Evolutionary conservation across 2,113 vertebrate species (phyloP), one percentile per base, ranked within the genome.

Genomic region (Eupsittula cactorum): DNA sequence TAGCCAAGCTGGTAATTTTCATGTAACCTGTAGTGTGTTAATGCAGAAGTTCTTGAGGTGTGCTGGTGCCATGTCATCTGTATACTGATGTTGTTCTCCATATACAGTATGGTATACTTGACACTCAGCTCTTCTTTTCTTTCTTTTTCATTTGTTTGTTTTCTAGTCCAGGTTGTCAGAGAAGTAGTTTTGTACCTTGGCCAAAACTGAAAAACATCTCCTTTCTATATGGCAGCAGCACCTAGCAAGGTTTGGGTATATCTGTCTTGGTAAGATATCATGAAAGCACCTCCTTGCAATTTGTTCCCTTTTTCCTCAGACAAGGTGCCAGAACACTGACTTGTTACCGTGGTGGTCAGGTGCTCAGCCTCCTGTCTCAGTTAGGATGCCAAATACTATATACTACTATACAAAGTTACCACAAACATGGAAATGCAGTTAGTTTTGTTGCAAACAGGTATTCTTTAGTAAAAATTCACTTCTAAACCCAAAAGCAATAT

Each of bases 121-220:
- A 69, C 42, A 31, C 9, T 75, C 29, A 70, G 47, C 14, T 57
- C 3, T 8, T 10, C 10, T 0, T 47, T 8, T n/a, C 0, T 46
- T 8, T 12, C 6, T 20, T 33, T 42, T 21, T 10, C 10, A 19
- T 35, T 27, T 25, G 3, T 7, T 75, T 57, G 27, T 39, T 52
- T 63, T 18, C n/a, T 64, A 17, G 14, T 70, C 16, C 41, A 10
- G 52, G 6, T 49, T 86, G 25, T 69, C 21, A 24, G 50, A 37
- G 55, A 83, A 50, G 35, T 47, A 57, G 37, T 75, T 90, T 78
- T 11, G 3, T 7, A 67, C 50, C 28, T 87, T 81, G 77, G 44
- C 23, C 11, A 65, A 62, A 82, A 70, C 46, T 73, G 29, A 42
- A 21, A 93, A 3, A 16, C 19, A 35, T 60, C 39, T 93, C 31